phyloP scores from a whole-genome alignment of 2,797 vertebrate genomes.

The Pteronotus mesoamericanus region DNA sequence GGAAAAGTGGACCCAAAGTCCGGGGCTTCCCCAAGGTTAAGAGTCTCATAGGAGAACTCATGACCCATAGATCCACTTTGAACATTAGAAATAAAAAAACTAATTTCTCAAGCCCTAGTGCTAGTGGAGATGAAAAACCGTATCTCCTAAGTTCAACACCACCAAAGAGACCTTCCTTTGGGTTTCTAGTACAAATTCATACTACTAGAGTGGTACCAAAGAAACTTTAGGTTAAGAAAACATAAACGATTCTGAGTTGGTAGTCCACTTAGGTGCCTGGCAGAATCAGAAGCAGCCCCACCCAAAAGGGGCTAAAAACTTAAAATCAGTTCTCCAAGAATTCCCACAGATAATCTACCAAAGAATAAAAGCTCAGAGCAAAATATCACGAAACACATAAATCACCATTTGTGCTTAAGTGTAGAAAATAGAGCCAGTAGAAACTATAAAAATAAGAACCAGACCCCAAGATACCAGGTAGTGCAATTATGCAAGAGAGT shows the following conservation, averaged over 20 bases:
- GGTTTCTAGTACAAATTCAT: not conserved
- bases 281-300: not conserved
- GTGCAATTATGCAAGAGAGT: not conserved
- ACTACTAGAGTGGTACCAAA: not conserved
- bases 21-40: not conserved
- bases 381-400: not conserved
- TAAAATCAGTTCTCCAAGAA: not conserved
- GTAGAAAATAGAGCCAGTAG: not conserved
- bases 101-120: not conserved
- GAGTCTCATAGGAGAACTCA: not conserved
- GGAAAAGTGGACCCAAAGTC: not conserved
- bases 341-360: not conserved
- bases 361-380: not conserved
- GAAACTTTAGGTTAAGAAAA: not conserved
- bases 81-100: not conserved
- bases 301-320: not conserved
- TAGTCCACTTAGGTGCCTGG: not conserved
- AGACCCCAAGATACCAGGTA: not conserved
- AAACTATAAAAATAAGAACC: not conserved
- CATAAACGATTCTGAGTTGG: not conserved
- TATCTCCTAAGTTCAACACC: not conserved
- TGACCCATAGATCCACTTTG: not conserved
- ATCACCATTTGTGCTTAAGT: not conserved
- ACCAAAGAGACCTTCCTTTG: not conserved
- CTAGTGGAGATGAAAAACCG: not conserved